Evolutionary conservation across 2,888 invertebrate species (phyloP).

Genomic region (Eupithecia pulchellata): DNA sequence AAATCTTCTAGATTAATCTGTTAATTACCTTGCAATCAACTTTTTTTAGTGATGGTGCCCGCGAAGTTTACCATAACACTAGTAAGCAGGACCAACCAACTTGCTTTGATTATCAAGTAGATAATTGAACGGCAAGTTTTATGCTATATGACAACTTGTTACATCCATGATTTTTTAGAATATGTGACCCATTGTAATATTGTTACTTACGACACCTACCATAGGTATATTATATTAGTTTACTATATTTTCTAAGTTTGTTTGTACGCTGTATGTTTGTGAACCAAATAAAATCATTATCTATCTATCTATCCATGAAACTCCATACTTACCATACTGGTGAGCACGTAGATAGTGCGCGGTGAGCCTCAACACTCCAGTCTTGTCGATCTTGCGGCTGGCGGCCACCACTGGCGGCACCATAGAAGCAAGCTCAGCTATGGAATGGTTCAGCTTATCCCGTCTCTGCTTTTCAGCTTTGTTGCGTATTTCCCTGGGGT

Average conservation of each 20-base stretch:
- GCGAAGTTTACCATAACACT: background rate
- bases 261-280: too few species aligned
- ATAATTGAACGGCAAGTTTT: conserved; percentile 52
- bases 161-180: too few species aligned
- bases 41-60: background rate
- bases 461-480: conserved; percentile 95
- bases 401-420: conserved; percentile 93
- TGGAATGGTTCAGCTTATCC: conserved; percentile 93
- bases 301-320: too few species aligned
- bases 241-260: too few species aligned
- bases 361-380: conserved; percentile 93
- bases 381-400: conserved; percentile 94
- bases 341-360: conserved; percentile 93
- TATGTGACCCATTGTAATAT: too few species aligned
- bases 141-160: conserved; percentile 33
- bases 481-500: conserved; percentile 90
- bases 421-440: conserved; percentile 91
- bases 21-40: too few species aligned
- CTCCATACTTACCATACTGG: conserved; percentile 82
- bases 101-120: conserved; percentile 40
- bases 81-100: background rate
- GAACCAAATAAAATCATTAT: too few species aligned
- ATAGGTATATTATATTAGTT: too few species aligned
- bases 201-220: too few species aligned
- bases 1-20: too few species aligned